Evolutionary conservation across 2,888 invertebrate genomes (phyloP).

Genomic region (Elysia crispata): DNA sequence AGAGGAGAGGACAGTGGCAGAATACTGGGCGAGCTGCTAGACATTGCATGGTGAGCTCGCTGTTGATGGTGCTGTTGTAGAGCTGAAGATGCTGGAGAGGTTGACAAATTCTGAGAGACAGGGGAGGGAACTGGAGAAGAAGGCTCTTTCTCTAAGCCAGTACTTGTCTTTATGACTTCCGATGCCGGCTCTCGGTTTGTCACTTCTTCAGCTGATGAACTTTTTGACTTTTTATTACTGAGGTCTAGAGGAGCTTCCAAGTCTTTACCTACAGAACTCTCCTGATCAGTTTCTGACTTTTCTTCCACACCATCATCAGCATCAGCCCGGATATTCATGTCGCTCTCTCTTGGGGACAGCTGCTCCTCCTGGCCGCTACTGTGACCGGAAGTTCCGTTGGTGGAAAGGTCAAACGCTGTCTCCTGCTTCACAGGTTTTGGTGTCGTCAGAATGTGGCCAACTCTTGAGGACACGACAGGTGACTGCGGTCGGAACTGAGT

Average conservation of each 20-base stretch:
- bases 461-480: slow-evolving; percentile 45
- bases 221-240: slow-evolving; percentile 55
- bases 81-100: not conserved
- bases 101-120: not conserved
- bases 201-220: slow-evolving; percentile 54
- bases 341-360: not conserved
- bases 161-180: not conserved
- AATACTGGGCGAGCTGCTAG: slow-evolving; percentile 22
- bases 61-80: no score
- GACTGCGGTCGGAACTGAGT: slow-evolving; percentile 50
- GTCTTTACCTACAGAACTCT: slow-evolving; percentile 30
- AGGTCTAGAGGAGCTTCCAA: slow-evolving; percentile 57
- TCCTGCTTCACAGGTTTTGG: slow-evolving; percentile 52
- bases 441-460: not conserved
- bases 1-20: slow-evolving; percentile 38
- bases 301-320: not conserved
- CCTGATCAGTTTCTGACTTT: not conserved
- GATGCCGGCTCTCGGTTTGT: slow-evolving; percentile 50
- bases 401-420: slow-evolving; percentile 64
- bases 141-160: slow-evolving; percentile 72
- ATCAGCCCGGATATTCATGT: not conserved
- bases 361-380: slow-evolving; percentile 22
- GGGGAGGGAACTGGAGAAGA: slow-evolving; percentile 59
- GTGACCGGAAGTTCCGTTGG: slow-evolving; percentile 41
- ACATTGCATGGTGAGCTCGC: no score